A percentile compares a stretch with the other conserved stretches of the same genome.
phyloP scores from a whole-genome alignment of 30 jellyfish, hydroid and myxozoan species.

The Aurelia aurita region DNA sequence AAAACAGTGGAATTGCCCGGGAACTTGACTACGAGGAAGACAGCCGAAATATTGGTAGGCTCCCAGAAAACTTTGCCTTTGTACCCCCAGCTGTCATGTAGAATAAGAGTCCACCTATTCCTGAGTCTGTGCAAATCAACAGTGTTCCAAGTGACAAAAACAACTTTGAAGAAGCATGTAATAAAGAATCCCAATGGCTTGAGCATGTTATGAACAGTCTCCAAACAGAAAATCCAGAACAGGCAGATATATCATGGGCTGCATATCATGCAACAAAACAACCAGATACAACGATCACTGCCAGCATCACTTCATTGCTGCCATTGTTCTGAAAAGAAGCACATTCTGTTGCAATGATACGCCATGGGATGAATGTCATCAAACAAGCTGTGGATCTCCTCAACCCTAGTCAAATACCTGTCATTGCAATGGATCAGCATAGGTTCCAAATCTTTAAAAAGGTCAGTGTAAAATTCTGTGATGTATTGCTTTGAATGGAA shows the following conservation, averaged over 20 bases:
- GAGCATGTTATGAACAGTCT: slow-evolving; percentile 1
- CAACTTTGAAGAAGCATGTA: background rate
- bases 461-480: too few species aligned
- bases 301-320: slow-evolving; percentile 34
- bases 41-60: background rate
- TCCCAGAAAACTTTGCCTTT: slow-evolving; percentile 3
- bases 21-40: too few species aligned
- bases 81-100: background rate
- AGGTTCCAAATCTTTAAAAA: too few species aligned
- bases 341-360: slow-evolving; percentile 59
- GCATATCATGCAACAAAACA: slow-evolving; percentile 50
- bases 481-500: too few species aligned
- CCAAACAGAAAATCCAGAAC: slow-evolving; percentile 4
- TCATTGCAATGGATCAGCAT: slow-evolving; percentile 65
- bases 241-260: slow-evolving; percentile 63
- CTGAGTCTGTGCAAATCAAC: background rate
- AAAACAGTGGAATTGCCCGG: too few species aligned
- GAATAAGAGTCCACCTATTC: background rate
- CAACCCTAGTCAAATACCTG: slow-evolving; percentile 70
- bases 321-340: slow-evolving; percentile 56
- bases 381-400: slow-evolving; percentile 44
- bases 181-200: background rate
- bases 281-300: background rate
- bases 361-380: slow-evolving; percentile 40
- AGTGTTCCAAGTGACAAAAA: background rate